These are phyloP conservation scores for Drosophila setosimentum DNA, from an alignment of 2,888 invertebrate species.

Conservation along the genomic window DNA sequence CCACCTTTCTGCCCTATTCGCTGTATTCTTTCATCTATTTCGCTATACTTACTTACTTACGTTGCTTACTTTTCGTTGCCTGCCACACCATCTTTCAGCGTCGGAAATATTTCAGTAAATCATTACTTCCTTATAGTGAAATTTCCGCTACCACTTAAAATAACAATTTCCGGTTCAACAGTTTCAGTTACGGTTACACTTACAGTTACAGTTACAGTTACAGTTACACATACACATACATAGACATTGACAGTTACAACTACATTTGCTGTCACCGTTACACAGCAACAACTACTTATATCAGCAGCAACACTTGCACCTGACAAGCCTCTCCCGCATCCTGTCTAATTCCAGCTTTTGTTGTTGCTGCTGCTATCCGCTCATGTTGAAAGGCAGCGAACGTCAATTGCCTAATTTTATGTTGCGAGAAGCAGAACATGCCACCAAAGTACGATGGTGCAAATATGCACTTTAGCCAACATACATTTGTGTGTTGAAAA, in stretches of 20 bases:
- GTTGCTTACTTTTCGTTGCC: not conserved
- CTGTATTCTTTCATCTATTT: not conserved
- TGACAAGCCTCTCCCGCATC: conserved; percentile 49
- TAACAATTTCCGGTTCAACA: conserved; percentile 74
- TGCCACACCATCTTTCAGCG: conserved; percentile 40
- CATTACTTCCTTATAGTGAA: conserved; percentile 74
- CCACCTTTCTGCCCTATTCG: conserved; percentile 1
- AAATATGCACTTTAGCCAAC: not conserved
- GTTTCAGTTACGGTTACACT: conserved; percentile 51
- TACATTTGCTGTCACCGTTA: conserved; percentile 9
- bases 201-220: conserved; percentile 18
- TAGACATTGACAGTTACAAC: conserved; percentile 14
- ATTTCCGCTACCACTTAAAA: conserved; percentile 78
- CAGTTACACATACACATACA: conserved; percentile 9
- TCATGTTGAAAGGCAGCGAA: conserved; percentile 53
- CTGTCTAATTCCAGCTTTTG: conserved; percentile 54
- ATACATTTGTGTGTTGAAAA: too few relatives aligned
- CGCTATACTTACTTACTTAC: not conserved
- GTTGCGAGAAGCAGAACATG: conserved; percentile 30
- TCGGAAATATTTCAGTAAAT: conserved; percentile 78
- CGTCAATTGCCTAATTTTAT: conserved; percentile 67
- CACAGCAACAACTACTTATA: conserved; percentile 4
- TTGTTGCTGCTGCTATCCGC: conserved; percentile 37
- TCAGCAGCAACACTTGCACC: conserved; percentile 43
- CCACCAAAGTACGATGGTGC: conserved; percentile 5